These are phyloP conservation scores for Neopelma chrysocephalum DNA, from an alignment of 2,797 vertebrate genomes.

Conservation along the genomic window DNA sequence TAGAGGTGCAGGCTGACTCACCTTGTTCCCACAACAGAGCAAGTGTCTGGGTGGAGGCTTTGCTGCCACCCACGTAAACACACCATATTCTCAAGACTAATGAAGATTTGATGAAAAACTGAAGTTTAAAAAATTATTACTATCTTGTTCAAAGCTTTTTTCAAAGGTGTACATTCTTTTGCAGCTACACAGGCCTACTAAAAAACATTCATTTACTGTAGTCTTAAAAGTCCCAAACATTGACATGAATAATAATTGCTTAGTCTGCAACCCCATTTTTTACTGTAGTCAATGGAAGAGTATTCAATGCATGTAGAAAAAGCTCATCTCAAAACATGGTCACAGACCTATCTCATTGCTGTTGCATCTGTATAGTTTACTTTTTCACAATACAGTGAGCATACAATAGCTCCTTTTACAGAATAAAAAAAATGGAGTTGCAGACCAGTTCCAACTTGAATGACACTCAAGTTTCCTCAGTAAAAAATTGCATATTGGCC, in stretches of 20 bases:
- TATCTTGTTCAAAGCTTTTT: not conserved
- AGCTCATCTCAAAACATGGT: not conserved
- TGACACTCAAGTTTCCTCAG: not conserved
- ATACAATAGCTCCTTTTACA: not conserved
- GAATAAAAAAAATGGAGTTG: not conserved
- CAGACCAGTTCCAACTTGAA: not conserved
- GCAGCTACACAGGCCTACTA: not conserved
- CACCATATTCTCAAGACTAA: not conserved
- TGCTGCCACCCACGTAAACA: not conserved
- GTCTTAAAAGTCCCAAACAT: rapidly evolving
- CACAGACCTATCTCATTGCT: not conserved
- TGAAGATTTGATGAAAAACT: not conserved
- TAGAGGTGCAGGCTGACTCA: too few species aligned
- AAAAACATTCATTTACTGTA: not conserved
- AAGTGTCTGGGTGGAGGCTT: not conserved
- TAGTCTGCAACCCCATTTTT: not conserved
- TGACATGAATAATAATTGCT: not conserved
- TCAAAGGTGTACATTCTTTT: not conserved
- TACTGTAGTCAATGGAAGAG: not conserved
- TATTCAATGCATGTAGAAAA: not conserved
- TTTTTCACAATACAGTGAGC: not conserved
- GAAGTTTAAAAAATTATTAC: not conserved
- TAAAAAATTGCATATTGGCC: not conserved
- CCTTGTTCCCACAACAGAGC: not conserved
- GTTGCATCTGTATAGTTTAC: not conserved